Evolutionary conservation across 2,113 vertebrate species (phyloP).

Genomic region (Meles meles): DNA sequence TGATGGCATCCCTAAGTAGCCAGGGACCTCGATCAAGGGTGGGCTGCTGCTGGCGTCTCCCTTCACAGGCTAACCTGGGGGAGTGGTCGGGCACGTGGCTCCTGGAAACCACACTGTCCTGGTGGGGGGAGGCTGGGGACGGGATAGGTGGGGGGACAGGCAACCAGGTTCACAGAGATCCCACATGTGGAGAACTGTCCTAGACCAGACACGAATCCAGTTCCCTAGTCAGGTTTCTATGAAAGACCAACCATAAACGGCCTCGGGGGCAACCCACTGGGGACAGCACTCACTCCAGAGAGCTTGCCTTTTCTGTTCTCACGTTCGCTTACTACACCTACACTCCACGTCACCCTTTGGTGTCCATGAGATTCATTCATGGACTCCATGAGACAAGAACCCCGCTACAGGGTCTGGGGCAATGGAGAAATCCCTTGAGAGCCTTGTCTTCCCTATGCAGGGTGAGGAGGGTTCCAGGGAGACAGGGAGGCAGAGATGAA

Average conservation of each 20-base stretch:
- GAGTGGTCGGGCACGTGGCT: accelerated
- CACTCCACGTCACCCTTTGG: neutral
- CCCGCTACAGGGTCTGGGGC: too few species aligned
- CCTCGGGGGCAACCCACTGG: neutral
- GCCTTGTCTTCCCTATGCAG: neutral
- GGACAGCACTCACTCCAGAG: neutral
- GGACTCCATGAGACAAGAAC: neutral
- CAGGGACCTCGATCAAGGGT: accelerated
- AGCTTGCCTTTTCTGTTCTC: neutral
- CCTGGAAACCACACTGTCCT: accelerated
- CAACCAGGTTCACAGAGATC: neutral
- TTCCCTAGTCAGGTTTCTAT: too few species aligned
- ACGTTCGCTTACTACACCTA: neutral
- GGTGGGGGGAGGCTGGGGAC: neutral
- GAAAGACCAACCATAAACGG: neutral
- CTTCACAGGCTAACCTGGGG: accelerated
- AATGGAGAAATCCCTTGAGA: neutral
- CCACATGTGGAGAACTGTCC: neutral
- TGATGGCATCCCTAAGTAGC: accelerated
- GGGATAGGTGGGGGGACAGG: too few species aligned
- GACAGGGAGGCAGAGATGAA: neutral
- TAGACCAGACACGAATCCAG: too few species aligned
- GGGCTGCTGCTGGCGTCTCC: neutral
- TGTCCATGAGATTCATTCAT: neutral
- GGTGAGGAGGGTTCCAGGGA: neutral